A percentile compares a stretch with the other conserved stretches of the same genome.
Evolutionary conservation across 2,888 invertebrate species (phyloP).

Genomic region (Tiliacea citrago): DNA sequence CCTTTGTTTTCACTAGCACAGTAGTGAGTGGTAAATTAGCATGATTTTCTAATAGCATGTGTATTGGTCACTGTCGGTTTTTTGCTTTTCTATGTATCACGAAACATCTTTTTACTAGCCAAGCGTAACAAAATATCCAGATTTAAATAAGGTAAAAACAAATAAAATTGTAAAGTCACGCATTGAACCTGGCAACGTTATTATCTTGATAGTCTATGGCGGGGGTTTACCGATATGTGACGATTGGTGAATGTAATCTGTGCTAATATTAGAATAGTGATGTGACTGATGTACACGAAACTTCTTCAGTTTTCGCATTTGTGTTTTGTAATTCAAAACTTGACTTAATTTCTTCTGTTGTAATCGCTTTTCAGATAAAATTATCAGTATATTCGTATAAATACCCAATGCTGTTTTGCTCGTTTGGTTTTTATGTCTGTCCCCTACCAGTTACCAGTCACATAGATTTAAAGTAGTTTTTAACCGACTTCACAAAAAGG

Average conservation of each 20-base stretch:
- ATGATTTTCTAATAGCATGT: background rate
- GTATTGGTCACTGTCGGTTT: background rate
- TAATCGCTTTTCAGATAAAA: background rate
- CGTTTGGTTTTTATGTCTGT: background rate
- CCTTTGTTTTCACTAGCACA: too few species aligned
- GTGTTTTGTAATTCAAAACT: background rate
- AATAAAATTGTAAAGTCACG: background rate
- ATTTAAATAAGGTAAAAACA: background rate
- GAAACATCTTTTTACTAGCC: background rate
- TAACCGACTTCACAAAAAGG: too few species aligned
- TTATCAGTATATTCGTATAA: background rate
- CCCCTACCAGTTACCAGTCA: background rate
- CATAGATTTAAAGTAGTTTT: background rate
- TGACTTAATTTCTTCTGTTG: background rate
- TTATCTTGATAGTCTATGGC: slow-evolving; percentile 2
- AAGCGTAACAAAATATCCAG: background rate
- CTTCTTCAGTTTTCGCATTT: slow-evolving; percentile 21
- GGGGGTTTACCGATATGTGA: slow-evolving; percentile 18
- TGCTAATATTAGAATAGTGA: slow-evolving; percentile 36
- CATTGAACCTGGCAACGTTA: slow-evolving; percentile 23
- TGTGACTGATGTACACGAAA: slow-evolving; percentile 19
- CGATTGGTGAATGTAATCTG: background rate
- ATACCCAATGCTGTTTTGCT: background rate
- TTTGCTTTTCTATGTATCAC: background rate
- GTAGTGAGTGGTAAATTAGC: too few species aligned